Percentiles rank a stretch among this genome's conserved stretches.
Conservation (phyloP, 2,113 vertebrate genomes). For the Ammodytes marinus region DNA sequence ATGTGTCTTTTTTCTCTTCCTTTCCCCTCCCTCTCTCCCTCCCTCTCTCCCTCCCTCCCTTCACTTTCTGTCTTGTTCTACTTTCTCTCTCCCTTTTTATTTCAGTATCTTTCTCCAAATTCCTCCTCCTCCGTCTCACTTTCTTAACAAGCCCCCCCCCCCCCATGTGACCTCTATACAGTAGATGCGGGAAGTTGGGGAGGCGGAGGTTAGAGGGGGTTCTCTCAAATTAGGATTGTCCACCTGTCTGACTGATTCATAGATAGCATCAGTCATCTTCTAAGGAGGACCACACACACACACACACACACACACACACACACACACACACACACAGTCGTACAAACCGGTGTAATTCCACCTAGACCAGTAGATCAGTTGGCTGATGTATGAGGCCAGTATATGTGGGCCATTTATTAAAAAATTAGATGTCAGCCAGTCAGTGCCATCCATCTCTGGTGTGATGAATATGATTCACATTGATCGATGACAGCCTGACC, state of each 20-base stretch:
- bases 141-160: not conserved
- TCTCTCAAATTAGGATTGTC: conserved; percentile 51
- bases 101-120: not conserved
- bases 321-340: not conserved
- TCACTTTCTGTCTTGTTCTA: conserved; percentile 3
- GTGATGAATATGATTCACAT: conserved; percentile 31
- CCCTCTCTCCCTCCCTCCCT: conserved; percentile 18
- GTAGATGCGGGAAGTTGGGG: conserved; percentile 34
- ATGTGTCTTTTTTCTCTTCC: conserved; percentile 30
- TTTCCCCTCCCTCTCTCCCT: conserved; percentile 19
- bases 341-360: conserved; percentile 11
- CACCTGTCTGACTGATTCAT: conserved; percentile 51
- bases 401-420: conserved; percentile 41
- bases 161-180: conserved; percentile 17
- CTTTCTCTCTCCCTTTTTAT: not conserved
- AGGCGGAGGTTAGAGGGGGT: conserved; percentile 29
- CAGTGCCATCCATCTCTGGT: conserved; percentile 33
- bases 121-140: not conserved
- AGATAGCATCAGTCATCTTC: conserved; percentile 55
- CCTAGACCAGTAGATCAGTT: conserved; percentile 36
- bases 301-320: conserved; percentile 34
- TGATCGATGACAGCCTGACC: conserved; percentile 33
- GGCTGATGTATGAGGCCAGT: conserved; percentile 40
- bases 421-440: conserved; percentile 43
- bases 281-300: conserved; percentile 44